Evolutionary conservation across 2,797 vertebrate genomes (phyloP).

Genomic region (Smutsia gigantea): DNA sequence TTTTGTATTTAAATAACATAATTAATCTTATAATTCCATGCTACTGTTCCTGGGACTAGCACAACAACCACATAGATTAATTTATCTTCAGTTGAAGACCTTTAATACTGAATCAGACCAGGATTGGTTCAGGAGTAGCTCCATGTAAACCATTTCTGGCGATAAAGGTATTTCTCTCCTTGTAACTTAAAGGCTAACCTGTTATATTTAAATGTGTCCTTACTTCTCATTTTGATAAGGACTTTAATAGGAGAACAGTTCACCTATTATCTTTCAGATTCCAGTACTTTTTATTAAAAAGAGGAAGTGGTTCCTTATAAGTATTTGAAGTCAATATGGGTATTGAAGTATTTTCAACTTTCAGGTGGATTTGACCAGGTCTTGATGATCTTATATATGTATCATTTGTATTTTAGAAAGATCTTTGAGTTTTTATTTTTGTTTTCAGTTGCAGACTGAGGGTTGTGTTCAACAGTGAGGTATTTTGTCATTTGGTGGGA

Average conservation of each 20-base stretch:
- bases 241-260: neutral
- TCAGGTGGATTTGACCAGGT: neutral
- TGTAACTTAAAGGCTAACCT: neutral
- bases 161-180: neutral
- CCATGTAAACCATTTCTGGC: neutral
- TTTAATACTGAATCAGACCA: neutral
- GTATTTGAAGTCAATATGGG: neutral
- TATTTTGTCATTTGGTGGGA: neutral
- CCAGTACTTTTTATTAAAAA: neutral
- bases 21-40: neutral
- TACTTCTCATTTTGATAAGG: neutral
- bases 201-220: neutral
- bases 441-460: neutral
- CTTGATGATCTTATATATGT: neutral
- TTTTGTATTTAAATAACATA: neutral
- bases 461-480: neutral
- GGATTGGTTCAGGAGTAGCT: neutral
- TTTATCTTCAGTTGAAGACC: neutral
- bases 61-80: neutral
- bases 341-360: neutral
- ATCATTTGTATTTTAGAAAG: slow-evolving; percentile 14
- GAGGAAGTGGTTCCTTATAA: neutral
- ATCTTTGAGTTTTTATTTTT: neutral
- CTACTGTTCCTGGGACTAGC: neutral
- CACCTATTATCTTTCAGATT: slow-evolving; percentile 3